Evolutionary conservation across 2,888 invertebrate species (phyloP).

Genomic region (Rhagophthalmus giganteus): DNA sequence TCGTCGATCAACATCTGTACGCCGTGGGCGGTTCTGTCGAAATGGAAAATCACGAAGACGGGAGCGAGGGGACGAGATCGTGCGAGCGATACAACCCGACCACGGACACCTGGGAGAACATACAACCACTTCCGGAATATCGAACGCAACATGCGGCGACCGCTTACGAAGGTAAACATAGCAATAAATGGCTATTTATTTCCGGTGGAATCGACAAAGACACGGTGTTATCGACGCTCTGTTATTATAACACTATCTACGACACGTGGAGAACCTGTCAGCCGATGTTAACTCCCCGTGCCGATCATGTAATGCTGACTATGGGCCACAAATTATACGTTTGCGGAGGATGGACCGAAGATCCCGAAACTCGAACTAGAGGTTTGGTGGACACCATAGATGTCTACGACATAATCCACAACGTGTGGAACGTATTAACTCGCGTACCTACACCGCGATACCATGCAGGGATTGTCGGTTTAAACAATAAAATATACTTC

Average conservation of each 20-base stretch:
- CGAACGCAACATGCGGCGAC: constrained; percentile 64
- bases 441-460: constrained; percentile 68
- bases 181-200: constrained; percentile 52
- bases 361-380: constrained; percentile 57
- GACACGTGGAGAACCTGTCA: constrained; percentile 61
- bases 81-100: constrained; percentile 65
- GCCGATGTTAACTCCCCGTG: constrained; percentile 63
- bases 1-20: constrained; percentile 60
- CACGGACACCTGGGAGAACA: constrained; percentile 62
- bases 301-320: constrained; percentile 67
- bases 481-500: constrained; percentile 65
- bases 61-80: constrained; percentile 49
- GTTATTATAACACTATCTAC: constrained; percentile 58
- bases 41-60: constrained; percentile 56
- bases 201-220: constrained; percentile 63
- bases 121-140: constrained; percentile 60
- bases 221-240: constrained; percentile 56
- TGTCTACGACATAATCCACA: constrained; percentile 62
- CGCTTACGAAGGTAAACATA: constrained; percentile 52
- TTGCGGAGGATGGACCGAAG: constrained; percentile 69
- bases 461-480: constrained; percentile 68
- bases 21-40: constrained; percentile 69
- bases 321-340: constrained; percentile 63
- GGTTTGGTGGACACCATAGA: constrained; percentile 66
- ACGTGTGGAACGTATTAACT: constrained; percentile 65